Evolutionary conservation across 2,888 invertebrate species (phyloP).

Genomic region (Eretmocerus hayati): DNA sequence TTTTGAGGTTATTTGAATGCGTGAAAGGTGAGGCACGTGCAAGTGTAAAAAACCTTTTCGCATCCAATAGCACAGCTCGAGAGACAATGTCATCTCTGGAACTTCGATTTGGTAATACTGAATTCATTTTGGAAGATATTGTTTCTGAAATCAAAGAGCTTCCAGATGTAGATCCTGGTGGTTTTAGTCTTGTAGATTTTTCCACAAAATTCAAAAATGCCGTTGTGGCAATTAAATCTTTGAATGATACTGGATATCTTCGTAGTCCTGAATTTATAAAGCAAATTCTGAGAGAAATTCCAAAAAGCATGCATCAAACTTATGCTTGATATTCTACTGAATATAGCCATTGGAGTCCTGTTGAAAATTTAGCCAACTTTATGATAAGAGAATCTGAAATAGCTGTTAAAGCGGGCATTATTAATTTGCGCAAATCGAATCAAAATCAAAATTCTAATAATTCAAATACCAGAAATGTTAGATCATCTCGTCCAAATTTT

Average conservation of each 20-base stretch:
- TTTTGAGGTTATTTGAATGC: neutral
- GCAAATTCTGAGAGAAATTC: neutral
- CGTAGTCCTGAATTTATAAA: neutral
- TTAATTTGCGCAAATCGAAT: neutral
- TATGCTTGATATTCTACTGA: neutral
- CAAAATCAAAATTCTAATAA: neutral
- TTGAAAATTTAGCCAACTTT: neutral
- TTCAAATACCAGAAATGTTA: no score
- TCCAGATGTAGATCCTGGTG: neutral
- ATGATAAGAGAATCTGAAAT: neutral
- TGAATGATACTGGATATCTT: neutral
- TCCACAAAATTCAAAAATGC: constrained; percentile 2
- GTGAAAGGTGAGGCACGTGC: neutral
- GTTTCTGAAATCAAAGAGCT: neutral
- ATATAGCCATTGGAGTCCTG: neutral
- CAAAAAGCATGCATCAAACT: neutral
- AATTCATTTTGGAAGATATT: neutral
- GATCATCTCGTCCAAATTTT: neutral
- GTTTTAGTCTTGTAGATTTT: neutral
- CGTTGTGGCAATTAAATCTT: neutral
- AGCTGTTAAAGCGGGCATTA: neutral
- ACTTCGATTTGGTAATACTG: neutral
- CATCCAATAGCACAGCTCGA: neutral
- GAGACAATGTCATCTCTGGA: neutral
- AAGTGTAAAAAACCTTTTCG: neutral